phyloP scores from a whole-genome alignment of 1,140 invertebrate species.

The Coelopa frigida region DNA sequence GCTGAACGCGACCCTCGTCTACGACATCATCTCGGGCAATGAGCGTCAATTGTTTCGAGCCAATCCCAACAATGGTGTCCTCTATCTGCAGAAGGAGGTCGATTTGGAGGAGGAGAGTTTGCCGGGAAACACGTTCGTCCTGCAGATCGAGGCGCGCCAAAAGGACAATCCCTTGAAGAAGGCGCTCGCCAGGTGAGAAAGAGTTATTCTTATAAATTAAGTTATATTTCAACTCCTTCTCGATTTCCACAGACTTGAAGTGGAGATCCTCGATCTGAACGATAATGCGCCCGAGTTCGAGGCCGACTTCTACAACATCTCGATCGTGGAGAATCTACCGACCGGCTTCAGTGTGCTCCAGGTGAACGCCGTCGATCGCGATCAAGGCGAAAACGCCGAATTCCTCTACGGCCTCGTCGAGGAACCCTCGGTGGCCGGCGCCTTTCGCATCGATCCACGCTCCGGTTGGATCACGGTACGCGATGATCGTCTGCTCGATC shows the following conservation, averaged over 20 bases:
- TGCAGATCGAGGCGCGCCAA: conserved; percentile 72
- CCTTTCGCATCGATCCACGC: conserved; percentile 69
- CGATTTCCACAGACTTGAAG: conserved; percentile 54
- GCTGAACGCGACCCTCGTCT: conserved; percentile 60
- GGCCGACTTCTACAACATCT: conserved; percentile 82
- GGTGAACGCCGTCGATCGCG: conserved; percentile 69
- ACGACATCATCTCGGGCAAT: conserved; percentile 69
- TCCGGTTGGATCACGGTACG: conserved; percentile 80
- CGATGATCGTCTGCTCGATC: conserved; percentile 67
- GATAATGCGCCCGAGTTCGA: conserved; percentile 81
- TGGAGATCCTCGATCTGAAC: conserved; percentile 73
- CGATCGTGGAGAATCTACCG: conserved; percentile 83
- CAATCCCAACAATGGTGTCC: conserved; percentile 62
- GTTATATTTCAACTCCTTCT: neutral
- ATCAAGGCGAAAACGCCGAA: conserved; percentile 76
- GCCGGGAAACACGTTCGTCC: conserved; percentile 63
- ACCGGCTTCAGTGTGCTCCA: conserved; percentile 78
- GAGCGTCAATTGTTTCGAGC: conserved; percentile 64
- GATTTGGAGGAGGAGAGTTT: conserved; percentile 67
- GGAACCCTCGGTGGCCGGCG: conserved; percentile 59
- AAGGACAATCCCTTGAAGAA: conserved; percentile 69
- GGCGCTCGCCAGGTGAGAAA: conserved; percentile 50
- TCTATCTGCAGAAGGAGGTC: conserved; percentile 70
- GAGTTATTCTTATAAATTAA: conserved; percentile 1
- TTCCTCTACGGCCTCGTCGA: conserved; percentile 65